Conservation (phyloP, 2,113 vertebrate species). For the Sclerurus mexicanus region DNA sequence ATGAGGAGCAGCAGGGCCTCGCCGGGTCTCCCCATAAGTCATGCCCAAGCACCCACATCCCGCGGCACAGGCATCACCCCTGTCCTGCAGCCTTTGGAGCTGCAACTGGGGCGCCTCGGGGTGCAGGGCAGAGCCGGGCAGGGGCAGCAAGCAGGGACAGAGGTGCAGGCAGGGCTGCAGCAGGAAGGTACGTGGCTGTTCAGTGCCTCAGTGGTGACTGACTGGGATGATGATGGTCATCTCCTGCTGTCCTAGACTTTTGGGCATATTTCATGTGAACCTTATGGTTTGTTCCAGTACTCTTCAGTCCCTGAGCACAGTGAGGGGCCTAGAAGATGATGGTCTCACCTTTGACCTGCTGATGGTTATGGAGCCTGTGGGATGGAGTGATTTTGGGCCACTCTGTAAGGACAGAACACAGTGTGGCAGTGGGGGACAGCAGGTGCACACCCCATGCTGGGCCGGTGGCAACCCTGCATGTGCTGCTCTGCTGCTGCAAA, state of each 20-base stretch:
- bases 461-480: neutral
- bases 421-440: neutral
- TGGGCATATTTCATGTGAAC: neutral
- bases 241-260: neutral
- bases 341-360: neutral
- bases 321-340: neutral
- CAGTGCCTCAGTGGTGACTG: fast-evolving
- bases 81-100: fast-evolving
- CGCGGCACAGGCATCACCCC: fast-evolving
- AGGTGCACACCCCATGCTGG: fast-evolving
- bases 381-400: fast-evolving
- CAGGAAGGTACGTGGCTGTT: fast-evolving
- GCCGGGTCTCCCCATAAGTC: fast-evolving
- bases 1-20: fast-evolving
- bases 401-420: fast-evolving
- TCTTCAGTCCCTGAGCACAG: fast-evolving
- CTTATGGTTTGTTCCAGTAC: fast-evolving
- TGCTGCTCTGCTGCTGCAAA: neutral
- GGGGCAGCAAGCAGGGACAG: fast-evolving
- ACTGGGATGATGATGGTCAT: fast-evolving
- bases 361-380: fast-evolving
- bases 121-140: fast-evolving
- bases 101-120: fast-evolving
- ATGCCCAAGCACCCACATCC: fast-evolving
- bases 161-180: neutral